Percentiles rank a stretch among this genome's conserved stretches.
Evolutionary conservation across 2,113 vertebrate genomes (phyloP).

Genomic region (Pelodiscus sinensis): DNA sequence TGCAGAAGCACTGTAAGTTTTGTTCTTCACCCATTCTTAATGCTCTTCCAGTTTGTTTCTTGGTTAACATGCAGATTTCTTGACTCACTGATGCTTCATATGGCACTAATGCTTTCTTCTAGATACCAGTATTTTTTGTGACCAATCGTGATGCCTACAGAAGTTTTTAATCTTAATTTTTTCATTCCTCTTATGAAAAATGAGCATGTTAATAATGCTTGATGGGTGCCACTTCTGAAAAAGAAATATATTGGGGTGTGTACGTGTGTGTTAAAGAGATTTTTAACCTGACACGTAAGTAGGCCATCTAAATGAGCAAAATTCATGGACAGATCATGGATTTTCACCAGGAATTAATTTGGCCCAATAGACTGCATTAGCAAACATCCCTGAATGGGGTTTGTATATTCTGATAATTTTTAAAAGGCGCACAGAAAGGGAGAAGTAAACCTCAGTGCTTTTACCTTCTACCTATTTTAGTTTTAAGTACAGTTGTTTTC

Average conservation of each 20-base stretch:
- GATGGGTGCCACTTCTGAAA: not conserved
- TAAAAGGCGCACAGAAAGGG: not conserved
- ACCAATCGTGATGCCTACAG: not conserved
- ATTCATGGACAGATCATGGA: not conserved
- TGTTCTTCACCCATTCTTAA: not conserved
- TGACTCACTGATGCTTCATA: not conserved
- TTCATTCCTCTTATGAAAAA: not conserved
- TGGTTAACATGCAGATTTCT: not conserved
- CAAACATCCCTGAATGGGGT: not conserved
- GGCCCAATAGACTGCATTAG: not conserved
- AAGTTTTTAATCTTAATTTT: not conserved
- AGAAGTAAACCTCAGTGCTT: not conserved
- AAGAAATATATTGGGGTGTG: not conserved
- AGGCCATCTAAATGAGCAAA: not conserved
- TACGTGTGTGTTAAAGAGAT: not conserved
- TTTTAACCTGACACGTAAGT: not conserved
- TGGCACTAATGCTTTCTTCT: not conserved
- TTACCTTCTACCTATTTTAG: not conserved
- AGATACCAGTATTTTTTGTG: not conserved
- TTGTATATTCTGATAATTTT: not conserved
- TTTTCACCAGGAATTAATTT: not conserved
- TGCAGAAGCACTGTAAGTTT: not conserved
- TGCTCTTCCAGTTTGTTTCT: not conserved
- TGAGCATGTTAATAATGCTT: not conserved
- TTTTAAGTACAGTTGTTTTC: not conserved